Conservation (phyloP, 2,797 vertebrate species). For the Bufotes viridis region DNA sequence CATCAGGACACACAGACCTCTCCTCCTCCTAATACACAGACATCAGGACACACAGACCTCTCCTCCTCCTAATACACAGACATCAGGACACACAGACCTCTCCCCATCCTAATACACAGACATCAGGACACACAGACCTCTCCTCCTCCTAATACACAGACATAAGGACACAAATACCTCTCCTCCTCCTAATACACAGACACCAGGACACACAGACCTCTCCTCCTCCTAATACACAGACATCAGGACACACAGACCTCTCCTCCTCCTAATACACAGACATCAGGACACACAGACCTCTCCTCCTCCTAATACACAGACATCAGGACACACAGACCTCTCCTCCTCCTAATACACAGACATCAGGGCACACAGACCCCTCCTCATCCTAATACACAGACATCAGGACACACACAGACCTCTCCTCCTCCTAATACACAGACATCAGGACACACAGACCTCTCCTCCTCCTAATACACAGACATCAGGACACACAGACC, state of each 20-base stretch:
- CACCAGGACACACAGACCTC: neutral
- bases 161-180: neutral
- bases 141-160: neutral
- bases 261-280: slow-evolving; percentile 18
- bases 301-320: neutral
- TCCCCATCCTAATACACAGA: slow-evolving; percentile 12
- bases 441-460: neutral
- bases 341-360: slow-evolving; percentile 11
- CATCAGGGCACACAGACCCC: neutral
- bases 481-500: neutral
- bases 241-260: slow-evolving; percentile 7
- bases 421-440: neutral
- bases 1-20: neutral
- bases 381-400: neutral
- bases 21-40: neutral
- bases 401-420: neutral
- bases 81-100: neutral
- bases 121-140: neutral
- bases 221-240: neutral
- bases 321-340: neutral
- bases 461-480: slow-evolving; percentile 16
- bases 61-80: neutral
- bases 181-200: slow-evolving; percentile 6
- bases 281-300: neutral
- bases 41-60: too few relatives aligned